Evolutionary conservation across 2,113 vertebrate genomes (phyloP), one percentile per base, ranked within the genome.

Genomic region (Oncorhynchus keta): DNA sequence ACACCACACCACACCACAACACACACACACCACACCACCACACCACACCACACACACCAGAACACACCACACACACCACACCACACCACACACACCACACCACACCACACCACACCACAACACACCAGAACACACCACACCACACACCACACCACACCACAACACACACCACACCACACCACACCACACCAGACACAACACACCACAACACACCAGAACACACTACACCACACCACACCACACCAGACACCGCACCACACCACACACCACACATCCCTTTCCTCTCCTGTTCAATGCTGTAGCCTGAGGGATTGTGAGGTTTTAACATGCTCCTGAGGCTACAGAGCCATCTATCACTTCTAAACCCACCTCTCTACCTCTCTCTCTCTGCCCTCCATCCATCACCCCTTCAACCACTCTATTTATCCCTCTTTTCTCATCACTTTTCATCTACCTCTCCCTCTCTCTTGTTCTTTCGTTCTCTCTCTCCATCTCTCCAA

Each of bases 331-430:
- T 68, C 66, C 66, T 30, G 13, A 20, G 30, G 14, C 30, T 68
- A 26, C 30, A 3, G 66, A 26, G 16, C 30, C 5, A 68, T 68
- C 30, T 26, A 39, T 68, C 66, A 68, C 28, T 26, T 68, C 30
- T 68, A 68, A 68, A 14, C 66, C 28, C 16, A 68, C 66, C 66
- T 35, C 67, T 76, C 26, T 76, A 24, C 59, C 67, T 72, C 78
- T 78, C 72, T 49, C n/a, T 73, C 14, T 9, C 13, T n/a, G 39
- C 11, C n/a, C 45, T 70, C 68, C 68, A 70, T 48, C 68, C 68
- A 70, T 70, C 39, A 22, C 20, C 68, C 35, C 68, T 51, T 70
- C 68, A 70, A 20, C 66, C 66, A 12, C 66, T 68, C 66, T 32
- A 16, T 9, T 30, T 39, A 16, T 35, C 66, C 66, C 16, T 20